Evolutionary conservation across 2,888 invertebrate species (phyloP).

Genomic region (Drosophila testacea): DNA sequence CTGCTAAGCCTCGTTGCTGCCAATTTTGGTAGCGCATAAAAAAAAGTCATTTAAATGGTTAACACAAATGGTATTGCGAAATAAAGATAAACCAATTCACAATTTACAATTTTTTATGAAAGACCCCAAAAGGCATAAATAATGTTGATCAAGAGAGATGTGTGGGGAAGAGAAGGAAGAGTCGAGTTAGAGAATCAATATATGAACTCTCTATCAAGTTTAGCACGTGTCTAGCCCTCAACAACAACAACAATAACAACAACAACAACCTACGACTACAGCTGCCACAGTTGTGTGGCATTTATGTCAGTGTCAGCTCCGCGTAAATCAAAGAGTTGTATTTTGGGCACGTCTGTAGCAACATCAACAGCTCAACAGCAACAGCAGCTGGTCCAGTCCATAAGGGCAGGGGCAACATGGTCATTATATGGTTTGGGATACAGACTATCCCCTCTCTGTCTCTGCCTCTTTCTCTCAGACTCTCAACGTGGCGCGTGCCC

Average conservation of each 20-base stretch:
- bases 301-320: conserved; percentile 59
- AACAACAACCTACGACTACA: background rate
- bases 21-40: conserved; percentile 63
- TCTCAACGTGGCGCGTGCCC: conserved; percentile 62
- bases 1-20: conserved; percentile 55
- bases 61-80: conserved; percentile 54
- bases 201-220: conserved; percentile 17
- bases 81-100: conserved; percentile 49
- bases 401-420: conserved; percentile 7
- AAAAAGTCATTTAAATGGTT: conserved; percentile 53
- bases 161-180: background rate
- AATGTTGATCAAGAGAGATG: background rate
- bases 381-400: conserved; percentile 37
- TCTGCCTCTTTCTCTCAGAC: background rate
- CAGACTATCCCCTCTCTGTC: background rate
- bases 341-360: conserved; percentile 45
- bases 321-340: conserved; percentile 26
- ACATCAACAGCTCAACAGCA: background rate
- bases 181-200: conserved; percentile 28
- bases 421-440: conserved; percentile 18
- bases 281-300: conserved; percentile 30
- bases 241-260: background rate
- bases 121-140: conserved; percentile 8
- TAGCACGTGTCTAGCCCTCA: conserved; percentile 23
- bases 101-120: conserved; percentile 5